Evolutionary conservation across 2,888 invertebrate genomes (phyloP).

Genomic region (Lampropteryx suffumata): DNA sequence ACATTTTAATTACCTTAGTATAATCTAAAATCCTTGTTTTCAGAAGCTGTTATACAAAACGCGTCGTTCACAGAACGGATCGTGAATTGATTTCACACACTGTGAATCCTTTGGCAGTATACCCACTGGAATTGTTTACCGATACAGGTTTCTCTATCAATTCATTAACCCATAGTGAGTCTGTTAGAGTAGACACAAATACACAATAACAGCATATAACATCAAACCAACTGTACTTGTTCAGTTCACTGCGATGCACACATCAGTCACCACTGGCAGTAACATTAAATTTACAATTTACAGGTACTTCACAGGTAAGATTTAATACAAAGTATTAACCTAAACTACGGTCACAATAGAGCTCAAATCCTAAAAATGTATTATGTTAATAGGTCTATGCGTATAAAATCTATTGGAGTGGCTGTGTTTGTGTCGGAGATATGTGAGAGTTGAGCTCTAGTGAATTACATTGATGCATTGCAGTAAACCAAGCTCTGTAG

Average conservation of each 20-base stretch:
- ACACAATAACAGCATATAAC: constrained; percentile 74
- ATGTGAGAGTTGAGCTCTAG: constrained; percentile 76
- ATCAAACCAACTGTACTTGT: constrained; percentile 55
- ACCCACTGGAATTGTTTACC: constrained; percentile 66
- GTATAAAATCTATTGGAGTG: constrained; percentile 64
- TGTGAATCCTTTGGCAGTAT: constrained; percentile 81
- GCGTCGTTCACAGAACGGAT: constrained; percentile 82
- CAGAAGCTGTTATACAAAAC: constrained; percentile 73
- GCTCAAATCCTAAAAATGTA: constrained; percentile 69
- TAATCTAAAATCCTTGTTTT: constrained; percentile 70
- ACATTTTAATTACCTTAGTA: constrained; percentile 72
- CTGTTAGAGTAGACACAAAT: constrained; percentile 69
- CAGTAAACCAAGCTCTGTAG: constrained; percentile 72
- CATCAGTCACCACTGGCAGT: constrained; percentile 59
- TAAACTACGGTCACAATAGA: constrained; percentile 72
- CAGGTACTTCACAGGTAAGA: constrained; percentile 81
- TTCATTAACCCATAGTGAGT: constrained; percentile 66
- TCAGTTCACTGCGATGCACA: constrained; percentile 80
- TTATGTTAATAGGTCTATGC: constrained; percentile 38
- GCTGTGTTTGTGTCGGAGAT: constrained; percentile 59
- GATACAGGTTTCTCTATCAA: constrained; percentile 61
- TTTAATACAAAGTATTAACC: constrained; percentile 76
- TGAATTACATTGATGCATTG: constrained; percentile 72
- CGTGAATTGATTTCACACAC: constrained; percentile 72
- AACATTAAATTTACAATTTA: constrained; percentile 78